These are phyloP conservation scores for Notolepis coatsorum DNA, from an alignment of 2,797 vertebrate species.

Conservation along the genomic window DNA sequence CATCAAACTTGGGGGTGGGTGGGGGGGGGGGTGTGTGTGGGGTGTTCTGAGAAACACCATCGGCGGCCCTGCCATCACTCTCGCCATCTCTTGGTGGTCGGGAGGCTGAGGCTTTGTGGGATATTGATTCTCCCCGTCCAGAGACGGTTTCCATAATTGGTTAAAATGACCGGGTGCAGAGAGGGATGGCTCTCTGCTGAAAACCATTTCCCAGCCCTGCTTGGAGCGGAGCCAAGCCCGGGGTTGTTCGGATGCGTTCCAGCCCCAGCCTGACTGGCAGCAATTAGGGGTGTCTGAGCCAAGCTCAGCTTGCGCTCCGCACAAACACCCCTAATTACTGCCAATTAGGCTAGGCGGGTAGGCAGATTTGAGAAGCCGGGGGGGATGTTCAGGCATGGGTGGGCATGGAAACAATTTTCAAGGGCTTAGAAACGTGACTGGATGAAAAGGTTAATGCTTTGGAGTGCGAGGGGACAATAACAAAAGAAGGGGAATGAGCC, in stretches of 20 bases:
- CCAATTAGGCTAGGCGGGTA: slow-evolving; percentile 89
- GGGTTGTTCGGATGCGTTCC: slow-evolving; percentile 87
- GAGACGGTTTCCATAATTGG: slow-evolving; percentile 87
- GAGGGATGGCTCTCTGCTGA: slow-evolving; percentile 85
- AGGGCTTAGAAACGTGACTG: slow-evolving; percentile 88
- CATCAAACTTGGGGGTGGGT: slow-evolving; percentile 40
- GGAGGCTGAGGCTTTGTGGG: slow-evolving; percentile 81
- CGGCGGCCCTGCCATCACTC: slow-evolving; percentile 77
- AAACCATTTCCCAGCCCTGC: slow-evolving; percentile 88
- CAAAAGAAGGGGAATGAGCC: slow-evolving; percentile 75
- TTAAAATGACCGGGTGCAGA: slow-evolving; percentile 88
- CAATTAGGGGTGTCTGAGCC: slow-evolving; percentile 89
- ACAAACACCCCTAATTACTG: slow-evolving; percentile 90
- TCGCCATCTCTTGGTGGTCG: slow-evolving; percentile 78
- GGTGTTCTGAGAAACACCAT: slow-evolving; percentile 72
- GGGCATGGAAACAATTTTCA: slow-evolving; percentile 87
- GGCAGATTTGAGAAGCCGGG: slow-evolving; percentile 86
- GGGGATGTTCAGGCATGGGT: slow-evolving; percentile 86
- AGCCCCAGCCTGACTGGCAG: slow-evolving; percentile 90
- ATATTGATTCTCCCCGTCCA: slow-evolving; percentile 84
- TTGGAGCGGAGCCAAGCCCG: slow-evolving; percentile 85
- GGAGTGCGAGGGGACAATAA: slow-evolving; percentile 81
- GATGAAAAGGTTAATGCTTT: slow-evolving; percentile 90
- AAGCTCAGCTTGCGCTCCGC: slow-evolving; percentile 86
- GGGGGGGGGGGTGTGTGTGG: not conserved